Evolutionary conservation across 1,140 invertebrate genomes (phyloP).

Genomic region (Drosophila nasuta): DNA sequence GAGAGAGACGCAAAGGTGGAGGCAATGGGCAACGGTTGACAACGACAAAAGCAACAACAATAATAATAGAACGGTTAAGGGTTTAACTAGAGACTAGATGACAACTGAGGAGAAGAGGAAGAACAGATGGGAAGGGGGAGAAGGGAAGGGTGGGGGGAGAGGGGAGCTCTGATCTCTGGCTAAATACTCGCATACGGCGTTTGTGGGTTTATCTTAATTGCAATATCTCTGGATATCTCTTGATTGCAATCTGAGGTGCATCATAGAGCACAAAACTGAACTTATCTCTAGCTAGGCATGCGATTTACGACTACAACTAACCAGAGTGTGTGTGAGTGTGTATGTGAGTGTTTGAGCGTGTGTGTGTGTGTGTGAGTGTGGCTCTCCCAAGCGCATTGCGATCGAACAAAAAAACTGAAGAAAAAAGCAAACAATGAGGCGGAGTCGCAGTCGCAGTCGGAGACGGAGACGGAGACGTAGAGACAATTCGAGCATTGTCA

Average conservation of each 20-base stretch:
- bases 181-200: conserved; percentile 48
- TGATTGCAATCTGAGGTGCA: conserved; percentile 71
- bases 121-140: neutral
- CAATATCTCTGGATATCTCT: conserved; percentile 72
- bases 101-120: neutral
- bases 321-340: neutral
- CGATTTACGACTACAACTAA: conserved; percentile 25
- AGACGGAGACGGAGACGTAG: conserved; percentile 33
- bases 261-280: conserved; percentile 66
- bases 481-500: conserved; percentile 52
- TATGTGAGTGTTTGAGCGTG: neutral
- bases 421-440: conserved; percentile 33
- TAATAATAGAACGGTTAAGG: conserved; percentile 45
- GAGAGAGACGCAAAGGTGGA: no score
- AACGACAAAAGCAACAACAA: conserved; percentile 30
- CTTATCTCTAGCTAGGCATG: conserved; percentile 55
- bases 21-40: conserved; percentile 23
- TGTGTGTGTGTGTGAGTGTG: conserved; percentile 10
- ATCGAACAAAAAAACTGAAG: conserved; percentile 12
- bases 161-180: conserved; percentile 9
- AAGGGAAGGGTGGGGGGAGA: neutral
- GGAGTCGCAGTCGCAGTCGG: conserved; percentile 17
- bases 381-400: conserved; percentile 47
- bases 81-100: conserved; percentile 26
- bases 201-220: conserved; percentile 75